Evolutionary conservation across 92 coral and sea anemone species (phyloP).

Genomic region (Palythoa heliodiscus): DNA sequence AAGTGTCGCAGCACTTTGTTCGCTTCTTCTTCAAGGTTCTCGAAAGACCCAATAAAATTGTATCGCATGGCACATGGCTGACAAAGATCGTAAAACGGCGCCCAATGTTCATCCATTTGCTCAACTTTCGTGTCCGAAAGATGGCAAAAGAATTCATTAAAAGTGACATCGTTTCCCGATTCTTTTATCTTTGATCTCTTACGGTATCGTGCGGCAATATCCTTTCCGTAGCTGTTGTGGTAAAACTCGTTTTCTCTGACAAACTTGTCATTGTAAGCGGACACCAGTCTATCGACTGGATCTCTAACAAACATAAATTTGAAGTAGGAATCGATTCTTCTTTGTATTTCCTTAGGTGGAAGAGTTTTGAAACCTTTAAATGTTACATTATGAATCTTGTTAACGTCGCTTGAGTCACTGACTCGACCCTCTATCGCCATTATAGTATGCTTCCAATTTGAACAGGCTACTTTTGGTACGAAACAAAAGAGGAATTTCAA

Average conservation of each 20-base stretch:
- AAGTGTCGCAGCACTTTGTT: conserved; percentile 55
- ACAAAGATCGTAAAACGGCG: conserved; percentile 69
- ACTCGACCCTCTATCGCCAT: conserved; percentile 64
- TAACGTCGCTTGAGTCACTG: conserved; percentile 42
- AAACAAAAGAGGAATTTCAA: conserved; percentile 64
- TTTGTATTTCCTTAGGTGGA: conserved; percentile 60
- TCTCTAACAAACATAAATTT: conserved; percentile 84
- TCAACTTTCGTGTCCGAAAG: conserved; percentile 48
- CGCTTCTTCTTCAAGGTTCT: conserved; percentile 65
- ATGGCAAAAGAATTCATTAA: conserved; percentile 64
- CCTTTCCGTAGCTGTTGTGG: conserved; percentile 49
- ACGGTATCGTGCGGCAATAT: conserved; percentile 49
- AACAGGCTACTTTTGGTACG: conserved; percentile 81
- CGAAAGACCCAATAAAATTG: conserved; percentile 79
- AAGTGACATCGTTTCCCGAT: conserved; percentile 46
- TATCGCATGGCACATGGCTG: conserved; percentile 81
- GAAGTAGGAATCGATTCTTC: conserved; percentile 61
- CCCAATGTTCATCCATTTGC: conserved; percentile 82
- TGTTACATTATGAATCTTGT: conserved; percentile 51
- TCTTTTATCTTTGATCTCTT: conserved; percentile 21
- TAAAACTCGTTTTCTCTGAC: conserved; percentile 33
- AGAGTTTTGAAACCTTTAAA: conserved; percentile 58
- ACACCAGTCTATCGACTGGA: conserved; percentile 73
- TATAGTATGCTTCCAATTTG: conserved; percentile 87
- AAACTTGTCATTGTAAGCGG: conserved; percentile 78